Base-by-base conservation (phyloP, 37 sponge, comb jelly and placozoan genomes). In the Ianthella basta region DNA sequence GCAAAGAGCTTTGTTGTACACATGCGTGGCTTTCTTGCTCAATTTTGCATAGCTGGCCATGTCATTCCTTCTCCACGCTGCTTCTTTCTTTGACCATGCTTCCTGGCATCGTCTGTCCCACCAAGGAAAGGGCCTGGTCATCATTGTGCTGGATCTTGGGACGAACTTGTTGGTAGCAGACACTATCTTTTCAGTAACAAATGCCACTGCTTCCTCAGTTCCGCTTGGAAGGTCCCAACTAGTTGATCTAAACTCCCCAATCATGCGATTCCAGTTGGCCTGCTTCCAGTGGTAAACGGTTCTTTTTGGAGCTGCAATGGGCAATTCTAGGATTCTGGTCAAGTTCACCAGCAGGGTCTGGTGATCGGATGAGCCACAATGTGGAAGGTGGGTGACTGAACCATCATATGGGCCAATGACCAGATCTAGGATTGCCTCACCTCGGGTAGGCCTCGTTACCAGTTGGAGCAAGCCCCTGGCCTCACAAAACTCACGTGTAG, bases 371-470 rank as follows among this genome's bases (percentile, higher is more conserved):
- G 73, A 72, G 40, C 73, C 73, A 72, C 73, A 72, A 37, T 15
- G 39, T 72, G 73, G 73, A 72, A 72, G 73, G 39, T 72, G 73
- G 73, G 39, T 72, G 73, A 72, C 73, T 13, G 40, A 20, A 13
- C 73, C 73, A 8, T 72, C 39, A 72, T 72, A 72, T 72, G 73
- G 73, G 5, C 73, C 39, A 19, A 72, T 19, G 19, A 72, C 73
- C n/a, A n/a, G n/a, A 35, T 72, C 73, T 72, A 72, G 19, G 40
- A 72, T 72, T 72, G 73, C 73, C 73, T 72, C 73, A 34, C 73
- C 73, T 32, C 73, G 10, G 39, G 73, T 72, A 20, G 73, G 73
- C 37, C 40, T 72, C 18, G 73, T 20, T 19, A 72, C 73, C 39
- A 72, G 73, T 32, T 72, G 73, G 39, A 72, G 35, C 12, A 72